Evolutionary conservation across 2,888 invertebrate genomes (phyloP).

Genomic region (Nymphalis urticae): DNA sequence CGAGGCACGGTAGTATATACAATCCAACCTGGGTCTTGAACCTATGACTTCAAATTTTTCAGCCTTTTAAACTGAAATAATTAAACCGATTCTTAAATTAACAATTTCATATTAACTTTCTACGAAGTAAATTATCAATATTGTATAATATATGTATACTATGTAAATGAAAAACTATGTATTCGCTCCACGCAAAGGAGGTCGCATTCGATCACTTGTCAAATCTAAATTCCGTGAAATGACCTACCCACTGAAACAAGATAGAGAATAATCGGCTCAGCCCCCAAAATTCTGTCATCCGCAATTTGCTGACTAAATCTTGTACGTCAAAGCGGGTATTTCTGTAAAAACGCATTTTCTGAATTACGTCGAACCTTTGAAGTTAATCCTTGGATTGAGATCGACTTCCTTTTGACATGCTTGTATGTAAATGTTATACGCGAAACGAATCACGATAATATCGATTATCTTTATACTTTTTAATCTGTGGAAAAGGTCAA

Average conservation of each 20-base stretch:
- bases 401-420: constrained; percentile 45
- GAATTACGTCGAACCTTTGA: constrained; percentile 72
- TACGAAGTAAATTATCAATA: no score
- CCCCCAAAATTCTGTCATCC: constrained; percentile 56
- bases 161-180: not conserved
- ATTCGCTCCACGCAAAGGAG: not conserved
- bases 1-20: no score
- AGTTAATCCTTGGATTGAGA: constrained; percentile 74
- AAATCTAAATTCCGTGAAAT: constrained; percentile 43
- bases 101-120: no score
- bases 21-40: no score
- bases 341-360: constrained; percentile 77
- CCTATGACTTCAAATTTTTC: no score
- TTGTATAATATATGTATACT: no score
- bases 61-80: no score
- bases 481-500: not conserved
- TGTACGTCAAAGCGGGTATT: constrained; percentile 70
- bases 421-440: constrained; percentile 48
- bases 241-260: constrained; percentile 59
- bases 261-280: constrained; percentile 56
- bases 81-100: no score
- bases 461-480: constrained; percentile 33
- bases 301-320: constrained; percentile 69
- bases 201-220: constrained; percentile 21
- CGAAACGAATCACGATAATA: constrained; percentile 4